Evolutionary conservation across 2,888 invertebrate genomes (phyloP), one percentile per base, ranked within the genome.

Genomic region (Amphipyra tragopoginis): DNA sequence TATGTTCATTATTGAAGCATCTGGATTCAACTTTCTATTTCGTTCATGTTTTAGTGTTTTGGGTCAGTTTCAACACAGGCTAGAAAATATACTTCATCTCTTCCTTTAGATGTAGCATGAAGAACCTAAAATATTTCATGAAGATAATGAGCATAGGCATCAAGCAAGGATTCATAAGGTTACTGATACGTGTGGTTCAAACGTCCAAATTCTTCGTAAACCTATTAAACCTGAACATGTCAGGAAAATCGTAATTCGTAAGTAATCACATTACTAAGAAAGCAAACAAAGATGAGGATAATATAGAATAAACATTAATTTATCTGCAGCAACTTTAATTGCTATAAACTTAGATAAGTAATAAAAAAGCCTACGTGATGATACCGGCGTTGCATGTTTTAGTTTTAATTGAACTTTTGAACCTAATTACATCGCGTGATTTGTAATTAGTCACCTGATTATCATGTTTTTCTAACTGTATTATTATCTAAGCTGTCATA

Each of bases 341-440:
- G 38, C 14, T 43, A n/a, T 52, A 40, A 54, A 70, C 40, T 40
- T 26, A 48, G 54, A 70, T 71, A 52, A 48, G 39, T 43, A 7
- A 51, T 50, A 75, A 63, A 58, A 21, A 69, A 51, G 48, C 13
- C 64, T 69, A 69, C 72, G 75, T 75, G 69, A 54, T 29, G 51
- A 14, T 5, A 29, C 29, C 1, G 9, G 54, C 64, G 62, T 70
- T 14, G 10, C 11, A 15, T 40, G 38, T 51, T 9, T 34, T 43
- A 21, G 47, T 68, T 60, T 52, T 49, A 9, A 53, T 51, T 75
- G 33, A 54, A 40, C 71, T 63, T 62, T 49, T 75, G 64, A 75
- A 39, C 76, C 9, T 13, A 11, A 43, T 60, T 44, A 13, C 2
- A 44, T 51, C 64, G 2, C 15, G 5, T 50, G 34, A 42, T 45